Percentiles rank a stretch among this genome's conserved stretches.
Evolutionary conservation across 2,113 vertebrate genomes (phyloP).

Genomic region (Tyto alba): DNA sequence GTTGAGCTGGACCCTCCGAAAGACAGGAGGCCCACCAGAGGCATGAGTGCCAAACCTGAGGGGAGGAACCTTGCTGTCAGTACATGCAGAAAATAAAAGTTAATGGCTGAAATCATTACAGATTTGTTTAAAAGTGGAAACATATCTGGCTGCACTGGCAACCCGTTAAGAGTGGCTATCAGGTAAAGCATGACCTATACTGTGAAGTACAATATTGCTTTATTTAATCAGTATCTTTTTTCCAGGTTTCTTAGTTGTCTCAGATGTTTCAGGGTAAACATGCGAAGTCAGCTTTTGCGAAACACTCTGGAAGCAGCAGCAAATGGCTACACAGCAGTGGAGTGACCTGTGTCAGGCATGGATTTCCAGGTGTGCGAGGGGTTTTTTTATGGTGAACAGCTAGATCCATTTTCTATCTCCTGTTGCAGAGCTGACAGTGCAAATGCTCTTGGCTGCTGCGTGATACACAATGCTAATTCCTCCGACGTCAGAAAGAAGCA

Average conservation of each 20-base stretch:
- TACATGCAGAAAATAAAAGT: neutral
- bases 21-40: conserved; percentile 82
- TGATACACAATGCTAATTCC: neutral
- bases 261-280: neutral
- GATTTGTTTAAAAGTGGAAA: neutral
- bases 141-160: neutral
- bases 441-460: neutral
- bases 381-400: neutral
- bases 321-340: neutral
- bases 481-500: neutral
- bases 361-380: neutral
- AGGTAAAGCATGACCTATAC: neutral
- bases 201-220: neutral
- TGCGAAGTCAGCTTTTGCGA: neutral
- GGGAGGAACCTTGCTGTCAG: neutral
- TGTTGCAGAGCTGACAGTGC: neutral
- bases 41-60: conserved; percentile 86
- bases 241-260: neutral
- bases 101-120: neutral
- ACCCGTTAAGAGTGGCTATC: neutral
- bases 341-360: neutral
- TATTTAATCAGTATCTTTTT: neutral
- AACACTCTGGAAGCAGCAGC: neutral
- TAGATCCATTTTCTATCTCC: neutral
- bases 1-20: conserved; percentile 79